A percentile compares a stretch with the other conserved stretches of the same genome.
Evolutionary conservation across 2,888 invertebrate species (phyloP).

Genomic region (Temnothorax ravouxi): DNA sequence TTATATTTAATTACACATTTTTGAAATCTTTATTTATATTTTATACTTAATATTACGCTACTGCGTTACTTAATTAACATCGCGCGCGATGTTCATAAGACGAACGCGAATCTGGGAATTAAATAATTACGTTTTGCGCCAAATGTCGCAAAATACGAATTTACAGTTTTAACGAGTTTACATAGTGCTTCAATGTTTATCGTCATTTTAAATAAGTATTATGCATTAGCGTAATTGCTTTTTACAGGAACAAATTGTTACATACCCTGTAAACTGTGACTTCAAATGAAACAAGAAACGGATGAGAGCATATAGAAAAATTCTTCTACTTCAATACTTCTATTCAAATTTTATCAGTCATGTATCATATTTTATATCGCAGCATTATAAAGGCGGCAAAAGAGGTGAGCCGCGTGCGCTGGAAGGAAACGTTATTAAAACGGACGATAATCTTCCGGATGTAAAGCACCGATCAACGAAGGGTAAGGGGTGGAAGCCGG

Average conservation of each 20-base stretch:
- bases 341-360: constrained; percentile 31
- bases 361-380: constrained; percentile 33
- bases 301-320: background rate
- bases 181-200: background rate
- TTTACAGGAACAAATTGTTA: background rate
- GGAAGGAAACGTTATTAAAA: constrained; percentile 69
- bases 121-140: background rate
- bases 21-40: background rate
- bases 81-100: background rate
- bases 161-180: background rate
- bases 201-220: background rate
- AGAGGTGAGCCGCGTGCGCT: constrained; percentile 55
- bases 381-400: constrained; percentile 53
- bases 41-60: background rate
- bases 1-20: background rate
- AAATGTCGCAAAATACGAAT: background rate
- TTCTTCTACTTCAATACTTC: background rate
- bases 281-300: background rate
- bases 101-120: background rate
- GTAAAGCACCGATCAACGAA: constrained; percentile 60
- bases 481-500: constrained; percentile 36
- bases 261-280: background rate
- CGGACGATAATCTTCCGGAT: constrained; percentile 75
- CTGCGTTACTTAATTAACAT: background rate
- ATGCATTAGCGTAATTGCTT: background rate